Evolutionary conservation across 2,113 vertebrate genomes (phyloP), one percentile per base, ranked within the genome.

Genomic region (Lepisosteus osseus): DNA sequence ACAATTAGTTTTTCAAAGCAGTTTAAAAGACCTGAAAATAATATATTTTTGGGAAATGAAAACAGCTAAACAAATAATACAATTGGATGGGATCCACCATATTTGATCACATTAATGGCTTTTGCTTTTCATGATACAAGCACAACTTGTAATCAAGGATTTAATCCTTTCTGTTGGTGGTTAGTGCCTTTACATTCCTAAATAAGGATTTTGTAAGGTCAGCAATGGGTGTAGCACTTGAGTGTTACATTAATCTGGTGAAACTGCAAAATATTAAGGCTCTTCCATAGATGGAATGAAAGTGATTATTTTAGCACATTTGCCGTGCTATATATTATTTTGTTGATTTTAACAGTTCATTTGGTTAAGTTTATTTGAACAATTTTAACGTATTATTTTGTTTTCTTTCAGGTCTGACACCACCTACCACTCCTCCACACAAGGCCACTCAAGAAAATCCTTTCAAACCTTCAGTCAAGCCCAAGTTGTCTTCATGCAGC

Each of bases 391-490:
- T 29, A 29, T 29, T 29, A 70, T 67, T 78, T 72, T 69, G 54
- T 73, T 42, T 73, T 6, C 2, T 76, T 56, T 40, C 86, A 99
- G 97, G 97, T 94, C 95, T 99, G 92, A 99, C 97, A 94, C 97
- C 97, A 92, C 97, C 97, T 88, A 99, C 97, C 17, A 99, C 97
- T 91, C 97, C 97, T 94, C 97, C 97, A 94, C 97, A 99, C 88
- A 99, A 99, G 95, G 89, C 93, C 91, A 98, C 95, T 92, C 96
- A 96, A 93, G 97, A 99, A 93, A 98, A 95, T 89, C 95, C 94
- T 93, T 98, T 99, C 80, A 95, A 95, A 94, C 92, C 94, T 94
- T 97, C 94, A 90, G 92, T 96, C 82, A 98, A 97, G 92, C 94
- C 79, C 89, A 98, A 97, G 94, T 93, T 95, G 93, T 94, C 95